Evolutionary conservation across 2,113 vertebrate species (phyloP).

Genomic region (Mesembrinibis cayennensis): DNA sequence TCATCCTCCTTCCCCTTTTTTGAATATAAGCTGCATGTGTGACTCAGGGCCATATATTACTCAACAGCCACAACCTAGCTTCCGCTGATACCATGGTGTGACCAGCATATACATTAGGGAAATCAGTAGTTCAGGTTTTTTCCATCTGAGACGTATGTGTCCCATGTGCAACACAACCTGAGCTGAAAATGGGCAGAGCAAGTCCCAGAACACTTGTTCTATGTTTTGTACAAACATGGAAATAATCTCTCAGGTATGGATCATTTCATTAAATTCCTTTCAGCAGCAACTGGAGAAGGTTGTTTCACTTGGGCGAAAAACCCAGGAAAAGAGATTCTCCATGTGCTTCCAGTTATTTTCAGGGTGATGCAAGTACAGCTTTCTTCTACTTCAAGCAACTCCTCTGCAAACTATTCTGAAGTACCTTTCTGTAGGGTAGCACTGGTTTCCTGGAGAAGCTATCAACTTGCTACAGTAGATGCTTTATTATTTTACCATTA

Average conservation of each 20-base stretch:
- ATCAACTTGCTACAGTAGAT: neutral
- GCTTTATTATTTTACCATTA: neutral
- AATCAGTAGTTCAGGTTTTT: neutral
- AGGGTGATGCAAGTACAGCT: neutral
- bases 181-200: neutral
- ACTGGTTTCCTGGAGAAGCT: neutral
- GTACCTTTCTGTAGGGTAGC: neutral
- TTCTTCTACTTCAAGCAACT: neutral
- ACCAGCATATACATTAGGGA: neutral
- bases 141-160: neutral
- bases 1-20: neutral
- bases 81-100: neutral
- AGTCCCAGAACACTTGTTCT: neutral
- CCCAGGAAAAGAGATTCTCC: neutral
- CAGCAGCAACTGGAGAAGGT: neutral
- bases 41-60: neutral
- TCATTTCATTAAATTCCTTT: constrained; percentile 8
- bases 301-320: neutral
- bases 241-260: neutral
- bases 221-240: neutral
- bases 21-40: neutral
- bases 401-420: neutral
- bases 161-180: neutral
- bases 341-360: neutral
- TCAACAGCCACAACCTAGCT: neutral